phyloP scores from a whole-genome alignment of 92 coral and sea anemone species.

The Nematostella vectensis region DNA sequence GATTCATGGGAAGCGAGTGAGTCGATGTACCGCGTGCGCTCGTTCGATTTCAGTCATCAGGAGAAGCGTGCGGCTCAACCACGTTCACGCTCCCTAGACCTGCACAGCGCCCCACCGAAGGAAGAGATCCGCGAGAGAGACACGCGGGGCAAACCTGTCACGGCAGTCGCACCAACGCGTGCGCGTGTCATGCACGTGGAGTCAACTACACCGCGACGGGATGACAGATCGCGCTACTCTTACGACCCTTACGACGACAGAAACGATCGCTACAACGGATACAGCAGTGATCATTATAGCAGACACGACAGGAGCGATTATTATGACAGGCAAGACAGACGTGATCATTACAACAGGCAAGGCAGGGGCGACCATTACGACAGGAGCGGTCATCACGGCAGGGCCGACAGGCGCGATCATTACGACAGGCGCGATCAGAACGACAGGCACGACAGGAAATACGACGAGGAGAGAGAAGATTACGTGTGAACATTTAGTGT shows the following conservation, averaged over 20 bases:
- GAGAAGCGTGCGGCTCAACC: not conserved
- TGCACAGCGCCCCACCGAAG: no score
- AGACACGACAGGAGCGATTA: no score
- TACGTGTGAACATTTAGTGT: no score
- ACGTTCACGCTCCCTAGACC: not conserved
- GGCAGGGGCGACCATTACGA: no score
- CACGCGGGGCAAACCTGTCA: not conserved
- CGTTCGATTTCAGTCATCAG: constrained; percentile 1
- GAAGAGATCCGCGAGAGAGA: no score
- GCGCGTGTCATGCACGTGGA: not conserved
- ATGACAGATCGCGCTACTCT: not conserved
- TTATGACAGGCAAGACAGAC: no score
- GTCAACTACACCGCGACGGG: not conserved
- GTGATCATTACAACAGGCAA: no score
- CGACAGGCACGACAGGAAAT: not conserved
- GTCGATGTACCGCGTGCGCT: not conserved
- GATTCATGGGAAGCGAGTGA: not conserved
- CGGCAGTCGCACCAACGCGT: not conserved
- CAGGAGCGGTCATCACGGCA: no score
- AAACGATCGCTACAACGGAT: no score
- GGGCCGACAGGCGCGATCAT: not conserved
- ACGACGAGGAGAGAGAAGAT: constrained; percentile 1
- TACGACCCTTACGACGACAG: no score
- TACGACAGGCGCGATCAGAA: not conserved
- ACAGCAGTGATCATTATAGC: no score